phyloP scores from a whole-genome alignment of 1,140 invertebrate species.

The Drosophila kohkoa region DNA sequence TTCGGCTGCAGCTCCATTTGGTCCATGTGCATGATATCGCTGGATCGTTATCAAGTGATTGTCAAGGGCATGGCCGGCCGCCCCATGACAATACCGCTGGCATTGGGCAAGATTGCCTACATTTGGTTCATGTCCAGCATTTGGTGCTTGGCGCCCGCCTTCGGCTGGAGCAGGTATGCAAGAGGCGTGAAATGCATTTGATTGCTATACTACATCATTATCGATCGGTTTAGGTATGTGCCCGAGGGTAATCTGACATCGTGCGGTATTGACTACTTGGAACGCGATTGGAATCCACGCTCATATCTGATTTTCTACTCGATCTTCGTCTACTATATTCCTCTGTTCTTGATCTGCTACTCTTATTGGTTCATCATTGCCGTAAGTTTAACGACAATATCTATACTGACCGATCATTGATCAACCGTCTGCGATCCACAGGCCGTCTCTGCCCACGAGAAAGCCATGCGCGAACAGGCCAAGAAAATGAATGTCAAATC shows the following conservation, averaged over 20 bases:
- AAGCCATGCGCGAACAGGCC: constrained; percentile 92
- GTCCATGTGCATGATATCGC: constrained; percentile 93
- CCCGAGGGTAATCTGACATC: constrained; percentile 95
- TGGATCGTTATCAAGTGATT: constrained; percentile 95
- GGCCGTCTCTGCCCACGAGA: constrained; percentile 92
- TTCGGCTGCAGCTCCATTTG: constrained; percentile 94
- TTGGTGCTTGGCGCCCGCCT: constrained; percentile 90
- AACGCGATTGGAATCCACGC: constrained; percentile 87
- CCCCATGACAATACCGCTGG: constrained; percentile 89
- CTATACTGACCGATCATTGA: background rate
- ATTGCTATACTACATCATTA: background rate
- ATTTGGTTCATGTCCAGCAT: constrained; percentile 89
- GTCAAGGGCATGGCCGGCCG: constrained; percentile 90
- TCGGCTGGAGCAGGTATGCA: constrained; percentile 88
- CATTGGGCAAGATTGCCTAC: constrained; percentile 88
- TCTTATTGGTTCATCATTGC: constrained; percentile 92
- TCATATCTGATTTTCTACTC: constrained; percentile 90
- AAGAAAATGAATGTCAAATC: constrained; percentile 95
- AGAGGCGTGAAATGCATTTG: background rate
- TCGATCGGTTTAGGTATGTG: constrained; percentile 88
- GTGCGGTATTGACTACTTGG: constrained; percentile 93
- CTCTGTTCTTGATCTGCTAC: constrained; percentile 90
- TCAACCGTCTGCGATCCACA: constrained; percentile 50
- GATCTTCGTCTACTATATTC: constrained; percentile 90
- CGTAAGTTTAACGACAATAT: constrained; percentile 79